phyloP scores from a whole-genome alignment of 2,797 vertebrate species.

The Pagetopsis macropterus region DNA sequence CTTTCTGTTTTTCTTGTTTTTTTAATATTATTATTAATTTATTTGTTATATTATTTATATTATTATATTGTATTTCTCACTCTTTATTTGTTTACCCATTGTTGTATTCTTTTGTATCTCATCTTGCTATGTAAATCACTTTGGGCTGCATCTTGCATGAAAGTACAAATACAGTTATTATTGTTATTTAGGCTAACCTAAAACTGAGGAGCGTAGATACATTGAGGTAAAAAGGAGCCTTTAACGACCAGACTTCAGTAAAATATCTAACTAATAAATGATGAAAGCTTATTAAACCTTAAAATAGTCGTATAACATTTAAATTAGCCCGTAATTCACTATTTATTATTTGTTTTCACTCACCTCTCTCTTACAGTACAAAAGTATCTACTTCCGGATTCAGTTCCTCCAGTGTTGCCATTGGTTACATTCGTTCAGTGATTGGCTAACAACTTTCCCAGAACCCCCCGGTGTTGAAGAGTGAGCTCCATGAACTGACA shows the following conservation, averaged over 20 bases:
- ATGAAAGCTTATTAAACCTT: background rate
- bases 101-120: no score
- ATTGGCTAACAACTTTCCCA: slow-evolving; percentile 40
- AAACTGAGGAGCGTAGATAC: accelerated
- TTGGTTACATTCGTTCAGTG: slow-evolving; percentile 25
- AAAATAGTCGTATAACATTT: background rate
- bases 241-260: background rate
- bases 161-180: no score
- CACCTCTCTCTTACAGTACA: background rate
- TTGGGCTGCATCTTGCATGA: no score
- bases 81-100: no score
- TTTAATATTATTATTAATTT: no score
- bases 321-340: accelerated
- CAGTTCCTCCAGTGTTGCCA: background rate
- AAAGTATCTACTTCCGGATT: slow-evolving; percentile 40
- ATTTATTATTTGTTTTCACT: background rate
- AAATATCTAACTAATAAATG: background rate
- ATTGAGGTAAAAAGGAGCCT: background rate
- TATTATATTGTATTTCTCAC: no score
- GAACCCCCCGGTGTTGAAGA: background rate
- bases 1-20: no score
- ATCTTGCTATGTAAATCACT: no score
- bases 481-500: background rate
- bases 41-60: no score
- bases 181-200: background rate